phyloP scores from a whole-genome alignment of 2,113 vertebrate species.

The Dromiciops gliroides region DNA sequence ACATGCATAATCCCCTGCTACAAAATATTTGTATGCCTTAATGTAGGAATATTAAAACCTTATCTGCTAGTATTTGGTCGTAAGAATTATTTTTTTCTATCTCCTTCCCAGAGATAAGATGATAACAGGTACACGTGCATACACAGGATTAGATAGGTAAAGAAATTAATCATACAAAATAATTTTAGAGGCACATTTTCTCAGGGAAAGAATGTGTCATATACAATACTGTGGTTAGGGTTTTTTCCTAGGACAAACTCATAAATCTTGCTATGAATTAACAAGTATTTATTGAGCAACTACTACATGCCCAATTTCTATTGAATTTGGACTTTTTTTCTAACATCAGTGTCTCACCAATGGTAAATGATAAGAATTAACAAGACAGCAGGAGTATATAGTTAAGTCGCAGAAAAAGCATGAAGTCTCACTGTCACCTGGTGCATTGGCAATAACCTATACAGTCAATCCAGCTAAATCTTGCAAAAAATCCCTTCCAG shows the following conservation, averaged over 20 bases:
- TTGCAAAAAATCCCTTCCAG: neutral
- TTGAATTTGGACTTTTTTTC: conserved; percentile 29
- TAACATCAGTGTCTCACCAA: conserved; percentile 34
- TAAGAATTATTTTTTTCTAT: conserved; percentile 3
- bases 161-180: conserved; percentile 1
- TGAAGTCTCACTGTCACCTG: neutral
- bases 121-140: neutral
- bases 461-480: neutral
- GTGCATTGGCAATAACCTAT: conserved; percentile 11
- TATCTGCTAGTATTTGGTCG: neutral
- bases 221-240: neutral
- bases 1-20: neutral
- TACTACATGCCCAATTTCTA: conserved; percentile 2
- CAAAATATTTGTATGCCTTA: neutral
- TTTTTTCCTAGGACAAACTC: conserved; percentile 23
- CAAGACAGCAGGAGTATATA: neutral
- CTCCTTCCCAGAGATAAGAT: neutral
- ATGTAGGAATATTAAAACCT: neutral
- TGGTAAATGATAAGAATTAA: conserved; percentile 36
- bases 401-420: conserved; percentile 9
- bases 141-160: neutral
- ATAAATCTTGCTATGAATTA: conserved; percentile 13
- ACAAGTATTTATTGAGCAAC: conserved; percentile 15
- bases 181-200: neutral
- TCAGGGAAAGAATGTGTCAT: neutral